Evolutionary conservation across 1,140 invertebrate genomes (phyloP), one percentile per base, ranked within the genome.

Genomic region (Panagrolaimus sp.): DNA sequence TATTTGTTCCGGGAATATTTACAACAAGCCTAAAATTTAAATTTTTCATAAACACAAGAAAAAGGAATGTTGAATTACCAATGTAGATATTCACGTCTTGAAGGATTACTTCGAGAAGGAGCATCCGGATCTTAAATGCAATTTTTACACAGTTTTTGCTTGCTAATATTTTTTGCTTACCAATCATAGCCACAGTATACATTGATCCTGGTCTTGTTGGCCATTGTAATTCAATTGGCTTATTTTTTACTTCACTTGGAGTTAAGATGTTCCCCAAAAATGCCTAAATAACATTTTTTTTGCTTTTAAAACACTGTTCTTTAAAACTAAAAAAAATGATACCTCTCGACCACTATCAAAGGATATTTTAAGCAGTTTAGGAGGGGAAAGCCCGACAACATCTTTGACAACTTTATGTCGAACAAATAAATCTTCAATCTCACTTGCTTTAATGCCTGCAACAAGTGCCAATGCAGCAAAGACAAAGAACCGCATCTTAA

Each of bases 51-150:
- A 16, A 16, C 11, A 25, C 27, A 25, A 27, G 1, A 16, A 57
- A 5, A 57, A 57, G 20, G 14, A 20, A n/a, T n/a, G n/a, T 27
- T 57, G 9, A 27, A 57, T 57, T 57, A 82, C 91, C 92, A 95
- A 83, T 94, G 92, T 76, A 91, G 89, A 89, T 89, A 92, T 85
- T 93, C 92, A 1, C 91, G 86, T 76, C 88, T 89, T 66, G 87
- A 89, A 0, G 89, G 90, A 43, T 89, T 85, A 4, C 87, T 85
- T 8, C 91, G 87, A 78, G 89, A 91, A 11, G 92, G 92, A 13
- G 91, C 91, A 87, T 94, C 92, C 1, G 91, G 91, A 89, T 93
- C 92, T 90, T 78, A 67, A 61, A 63, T 64, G 61, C 11, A 70
- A 31, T n/a, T 63, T 14, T 43, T 68, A 62, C 9, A 53, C 27